These are phyloP conservation scores for Aplocera efformata DNA, from an alignment of 2,888 invertebrate species.

Conservation along the genomic window DNA sequence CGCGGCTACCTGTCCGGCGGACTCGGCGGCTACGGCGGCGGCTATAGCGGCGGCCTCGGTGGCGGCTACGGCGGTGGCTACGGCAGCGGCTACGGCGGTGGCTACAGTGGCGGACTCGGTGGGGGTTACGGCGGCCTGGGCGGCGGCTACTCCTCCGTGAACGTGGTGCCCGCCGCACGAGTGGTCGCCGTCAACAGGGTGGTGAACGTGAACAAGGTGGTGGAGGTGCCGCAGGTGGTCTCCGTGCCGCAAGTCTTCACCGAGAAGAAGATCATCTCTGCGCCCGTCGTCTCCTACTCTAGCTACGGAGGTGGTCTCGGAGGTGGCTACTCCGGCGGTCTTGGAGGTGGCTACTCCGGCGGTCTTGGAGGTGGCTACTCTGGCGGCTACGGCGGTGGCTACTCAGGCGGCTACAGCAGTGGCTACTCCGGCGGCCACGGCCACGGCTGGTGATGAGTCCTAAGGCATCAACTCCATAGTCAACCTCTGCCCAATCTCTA, in stretches of 20 bases:
- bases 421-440: conserved; percentile 9
- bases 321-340: conserved; percentile 5
- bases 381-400: conserved; percentile 19
- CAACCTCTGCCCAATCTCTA: conserved; percentile 4
- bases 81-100: conserved; percentile 12
- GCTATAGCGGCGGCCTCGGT: conserved; percentile 19
- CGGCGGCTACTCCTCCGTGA: no score
- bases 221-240: conserved; percentile 29
- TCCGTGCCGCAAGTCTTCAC: conserved; percentile 28
- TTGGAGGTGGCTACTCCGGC: conserved; percentile 16
- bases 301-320: conserved; percentile 11
- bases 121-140: conserved; percentile 8
- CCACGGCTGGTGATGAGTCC: conserved; percentile 33
- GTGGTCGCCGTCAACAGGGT: conserved; percentile 27
- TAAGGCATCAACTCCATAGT: conserved; percentile 2
- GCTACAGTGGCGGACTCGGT: conserved; percentile 21
- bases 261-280: conserved; percentile 23
- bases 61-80: conserved; percentile 10
- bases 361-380: conserved; percentile 16
- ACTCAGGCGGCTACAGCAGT: conserved; percentile 10
- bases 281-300: conserved; percentile 7
- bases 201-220: conserved; percentile 28
- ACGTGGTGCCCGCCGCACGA: conserved; percentile 14
- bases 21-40: conserved; percentile 10
- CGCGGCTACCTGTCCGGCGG: conserved; percentile 24